phyloP scores from a whole-genome alignment of 2,888 invertebrate species.

The Chrysolina americana region DNA sequence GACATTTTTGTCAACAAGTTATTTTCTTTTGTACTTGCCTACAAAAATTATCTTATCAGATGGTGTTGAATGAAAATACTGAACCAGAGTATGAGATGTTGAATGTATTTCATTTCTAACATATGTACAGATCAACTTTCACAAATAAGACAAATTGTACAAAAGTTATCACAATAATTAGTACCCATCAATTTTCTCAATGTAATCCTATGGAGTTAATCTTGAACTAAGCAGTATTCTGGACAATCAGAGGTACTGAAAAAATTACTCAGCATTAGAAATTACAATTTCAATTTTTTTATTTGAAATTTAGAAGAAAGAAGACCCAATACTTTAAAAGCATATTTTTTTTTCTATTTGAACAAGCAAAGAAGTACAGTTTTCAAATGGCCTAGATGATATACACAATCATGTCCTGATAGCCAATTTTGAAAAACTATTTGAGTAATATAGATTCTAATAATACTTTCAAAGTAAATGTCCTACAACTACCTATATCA shows the following conservation, averaged over 20 bases:
- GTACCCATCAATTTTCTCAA: not conserved
- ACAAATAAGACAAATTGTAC: conserved; percentile 8
- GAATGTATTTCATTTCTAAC: not conserved
- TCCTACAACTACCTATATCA: too few species aligned
- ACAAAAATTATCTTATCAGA: too few species aligned
- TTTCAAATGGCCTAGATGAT: too few species aligned
- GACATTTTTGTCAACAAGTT: too few species aligned
- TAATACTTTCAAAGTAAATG: too few species aligned
- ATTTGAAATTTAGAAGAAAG: not conserved
- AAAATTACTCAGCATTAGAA: not conserved
- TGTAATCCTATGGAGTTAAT: not conserved
- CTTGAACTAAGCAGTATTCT: not conserved
- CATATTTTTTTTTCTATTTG: too few species aligned
- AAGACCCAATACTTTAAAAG: too few species aligned
- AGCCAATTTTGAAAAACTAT: too few species aligned
- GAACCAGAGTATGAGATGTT: not conserved
- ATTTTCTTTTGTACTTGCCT: too few species aligned
- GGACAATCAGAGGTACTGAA: conserved; percentile 11
- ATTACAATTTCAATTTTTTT: not conserved
- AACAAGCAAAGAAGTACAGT: too few species aligned
- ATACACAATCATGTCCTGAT: too few species aligned
- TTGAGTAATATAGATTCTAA: too few species aligned
- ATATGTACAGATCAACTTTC: conserved; percentile 5
- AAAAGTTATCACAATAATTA: conserved; percentile 9
- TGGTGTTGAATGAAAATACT: not conserved